These are phyloP conservation scores for Callyntrura guangdongensis DNA, from an alignment of 2,888 invertebrate species.

Conservation along the genomic window DNA sequence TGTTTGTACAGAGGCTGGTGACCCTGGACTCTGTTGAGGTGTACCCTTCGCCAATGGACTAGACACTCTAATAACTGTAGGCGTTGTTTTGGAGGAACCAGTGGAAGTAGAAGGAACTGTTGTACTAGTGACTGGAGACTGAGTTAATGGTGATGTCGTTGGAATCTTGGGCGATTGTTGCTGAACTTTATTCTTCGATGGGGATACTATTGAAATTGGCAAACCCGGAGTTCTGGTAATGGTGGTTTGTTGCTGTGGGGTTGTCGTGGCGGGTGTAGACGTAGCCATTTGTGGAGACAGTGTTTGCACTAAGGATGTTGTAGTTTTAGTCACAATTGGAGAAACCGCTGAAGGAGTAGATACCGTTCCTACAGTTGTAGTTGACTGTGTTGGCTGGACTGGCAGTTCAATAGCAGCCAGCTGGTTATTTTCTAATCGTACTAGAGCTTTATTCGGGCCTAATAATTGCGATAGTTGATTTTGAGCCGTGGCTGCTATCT, in stretches of 20 bases:
- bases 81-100: slow-evolving; percentile 6
- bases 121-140: not conserved
- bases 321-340: not conserved
- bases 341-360: slow-evolving; percentile 23
- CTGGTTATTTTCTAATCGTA: slow-evolving; percentile 67
- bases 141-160: not conserved
- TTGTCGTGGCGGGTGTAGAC: slow-evolving; percentile 2
- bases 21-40: not conserved
- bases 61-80: slow-evolving; percentile 46
- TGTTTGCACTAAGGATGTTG: not conserved
- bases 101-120: slow-evolving; percentile 34
- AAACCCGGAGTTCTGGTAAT: slow-evolving; percentile 75
- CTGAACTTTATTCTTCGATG: slow-evolving; percentile 70
- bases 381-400: not conserved
- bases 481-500: slow-evolving; percentile 53
- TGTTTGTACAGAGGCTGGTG: slow-evolving; percentile 26
- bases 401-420: slow-evolving; percentile 58
- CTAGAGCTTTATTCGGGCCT: slow-evolving; percentile 52
- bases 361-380: not conserved
- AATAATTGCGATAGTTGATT: slow-evolving; percentile 62
- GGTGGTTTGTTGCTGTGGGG: slow-evolving; percentile 44
- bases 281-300: not conserved
- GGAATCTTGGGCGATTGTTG: slow-evolving; percentile 10
- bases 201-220: slow-evolving; percentile 83
- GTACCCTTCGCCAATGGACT: slow-evolving; percentile 20